Base-by-base conservation (phyloP, 2,113 vertebrate species). In the Benitochromis conjunctus region DNA sequence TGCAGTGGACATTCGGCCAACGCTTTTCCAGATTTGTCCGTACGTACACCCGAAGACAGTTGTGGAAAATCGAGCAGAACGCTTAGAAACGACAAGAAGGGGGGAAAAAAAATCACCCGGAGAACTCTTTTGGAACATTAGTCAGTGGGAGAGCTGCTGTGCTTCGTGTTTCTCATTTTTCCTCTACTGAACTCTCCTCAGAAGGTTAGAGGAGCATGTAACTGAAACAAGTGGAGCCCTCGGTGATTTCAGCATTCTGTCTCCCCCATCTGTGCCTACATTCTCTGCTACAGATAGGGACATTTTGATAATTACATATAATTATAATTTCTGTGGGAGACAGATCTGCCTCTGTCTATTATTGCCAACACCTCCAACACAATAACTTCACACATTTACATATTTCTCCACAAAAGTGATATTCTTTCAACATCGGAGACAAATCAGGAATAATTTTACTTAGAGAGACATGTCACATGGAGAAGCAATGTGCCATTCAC, bases 281-380 rank as follows among this genome's bases (percentile, higher is more conserved):
- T 93, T 88, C 93, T 93, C 91, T 76, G 90, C 94, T 79, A 92
- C 94, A 93, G 93, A 95, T 94, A 94, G 92, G 93, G 92, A 93
- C 92, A 56, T 94, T 94, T 92, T 92, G 93, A 92, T 95, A 95
- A 96, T 96, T 95, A 92, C 93, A 94, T 96, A 66, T 89, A 93
- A 96, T 96, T 95, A 95, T 94, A 94, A 94, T 94, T 95, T 94
- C 94, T 94, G 93, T 92, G 94, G 94, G 94, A 95, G 95, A 95
- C 92, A 87, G 94, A 94, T 94, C 94, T 94, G 93, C 94, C 92
- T 92, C 92, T 93, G 92, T 94, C 95, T 94, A 94, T 95, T 93
- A 95, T 92, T 94, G 92, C 95, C 87, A 89, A 93, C 94, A 95
- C 93, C 93, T 94, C 93, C 88, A 90, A 91, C 93, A 96, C 94